Conservation (phyloP, 2,113 vertebrate genomes). For the Sander lucioperca region DNA sequence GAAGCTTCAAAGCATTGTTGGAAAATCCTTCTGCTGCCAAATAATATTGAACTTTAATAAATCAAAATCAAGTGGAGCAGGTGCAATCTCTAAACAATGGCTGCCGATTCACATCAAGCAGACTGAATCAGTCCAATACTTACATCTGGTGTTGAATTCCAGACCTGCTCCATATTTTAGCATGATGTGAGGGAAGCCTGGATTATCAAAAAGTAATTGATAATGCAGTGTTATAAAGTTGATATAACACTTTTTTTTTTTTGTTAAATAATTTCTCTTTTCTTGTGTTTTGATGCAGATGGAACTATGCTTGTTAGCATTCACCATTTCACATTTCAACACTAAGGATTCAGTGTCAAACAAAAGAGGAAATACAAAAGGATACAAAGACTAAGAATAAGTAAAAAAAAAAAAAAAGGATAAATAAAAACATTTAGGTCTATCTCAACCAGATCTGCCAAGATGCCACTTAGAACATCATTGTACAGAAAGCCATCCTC, state of each 20-base stretch:
- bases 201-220: constrained; percentile 18
- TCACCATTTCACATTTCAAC: constrained; percentile 8
- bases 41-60: constrained; percentile 57
- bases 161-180: constrained; percentile 23
- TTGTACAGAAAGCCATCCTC: constrained; percentile 72
- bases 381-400: constrained; percentile 24
- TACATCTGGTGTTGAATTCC: constrained; percentile 56
- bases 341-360: constrained; percentile 23
- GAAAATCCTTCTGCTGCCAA: constrained; percentile 47
- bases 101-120: constrained; percentile 35
- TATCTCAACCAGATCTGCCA: constrained; percentile 25
- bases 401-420: no score
- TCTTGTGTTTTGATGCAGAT: constrained; percentile 62
- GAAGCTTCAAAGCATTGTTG: constrained; percentile 68
- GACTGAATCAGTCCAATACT: constrained; percentile 25
- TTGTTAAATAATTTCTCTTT: constrained; percentile 35
- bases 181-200: constrained; percentile 11
- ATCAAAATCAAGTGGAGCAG: constrained; percentile 60
- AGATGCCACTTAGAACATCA: constrained; percentile 80
- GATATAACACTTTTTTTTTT: no score
- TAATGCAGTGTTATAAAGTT: neutral
- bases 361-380: constrained; percentile 23
- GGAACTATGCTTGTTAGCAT: constrained; percentile 19
- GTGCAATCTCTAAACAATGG: constrained; percentile 65
- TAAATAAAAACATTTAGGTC: neutral